Conservation (phyloP, 2,888 invertebrate genomes). For the Chalcis sispes region DNA sequence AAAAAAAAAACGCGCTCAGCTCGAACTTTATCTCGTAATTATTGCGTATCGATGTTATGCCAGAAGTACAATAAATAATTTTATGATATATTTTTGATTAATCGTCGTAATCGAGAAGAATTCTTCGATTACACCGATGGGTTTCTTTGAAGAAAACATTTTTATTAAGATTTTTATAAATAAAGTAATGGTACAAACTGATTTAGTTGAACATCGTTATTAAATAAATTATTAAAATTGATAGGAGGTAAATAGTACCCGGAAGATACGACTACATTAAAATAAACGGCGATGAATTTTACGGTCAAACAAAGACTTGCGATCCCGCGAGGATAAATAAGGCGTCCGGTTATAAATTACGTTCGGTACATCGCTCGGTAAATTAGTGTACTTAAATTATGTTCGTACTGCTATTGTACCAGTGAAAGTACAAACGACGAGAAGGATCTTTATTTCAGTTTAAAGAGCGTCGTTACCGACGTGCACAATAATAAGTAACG, state of each 20-base stretch:
- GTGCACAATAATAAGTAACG: conserved; percentile 15
- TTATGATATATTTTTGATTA: background rate
- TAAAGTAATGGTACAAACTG: too few relatives aligned
- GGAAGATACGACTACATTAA: background rate
- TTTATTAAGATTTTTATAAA: too few relatives aligned
- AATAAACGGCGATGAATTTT: background rate
- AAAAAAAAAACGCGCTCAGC: background rate
- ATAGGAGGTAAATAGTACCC: background rate
- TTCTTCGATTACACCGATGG: too few relatives aligned
- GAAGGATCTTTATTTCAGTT: conserved; percentile 22
- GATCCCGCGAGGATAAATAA: background rate
- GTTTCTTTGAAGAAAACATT: too few relatives aligned
- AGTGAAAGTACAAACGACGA: background rate
- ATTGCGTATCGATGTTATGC: background rate
- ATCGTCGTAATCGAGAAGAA: background rate
- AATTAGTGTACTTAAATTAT: too few relatives aligned
- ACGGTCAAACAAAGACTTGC: background rate
- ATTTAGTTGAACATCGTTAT: too few relatives aligned
- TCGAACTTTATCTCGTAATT: background rate
- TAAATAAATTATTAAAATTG: background rate
- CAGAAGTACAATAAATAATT: background rate
- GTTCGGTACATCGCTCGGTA: too few relatives aligned
- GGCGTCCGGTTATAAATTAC: background rate
- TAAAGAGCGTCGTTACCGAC: conserved; percentile 18
- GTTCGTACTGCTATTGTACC: background rate